Percentiles rank a stretch among this genome's conserved stretches.
Conservation (phyloP, 1,140 invertebrate species). For the Psix sp. region DNA sequence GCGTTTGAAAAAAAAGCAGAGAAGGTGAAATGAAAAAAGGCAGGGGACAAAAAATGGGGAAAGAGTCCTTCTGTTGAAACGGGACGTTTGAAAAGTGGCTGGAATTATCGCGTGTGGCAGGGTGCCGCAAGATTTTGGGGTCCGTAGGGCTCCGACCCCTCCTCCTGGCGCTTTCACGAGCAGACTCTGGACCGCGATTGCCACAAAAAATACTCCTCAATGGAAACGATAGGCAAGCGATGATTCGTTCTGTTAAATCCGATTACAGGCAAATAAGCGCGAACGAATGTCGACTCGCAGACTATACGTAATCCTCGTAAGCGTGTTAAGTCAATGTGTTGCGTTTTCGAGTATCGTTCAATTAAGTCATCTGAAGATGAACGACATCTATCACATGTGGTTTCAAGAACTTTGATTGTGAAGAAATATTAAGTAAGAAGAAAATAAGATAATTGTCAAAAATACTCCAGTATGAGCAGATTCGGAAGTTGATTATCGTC, state of each 20-base stretch:
- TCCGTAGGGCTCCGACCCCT: constrained; percentile 32
- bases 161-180: constrained; percentile 23
- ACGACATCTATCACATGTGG: background rate
- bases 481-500: too few species aligned
- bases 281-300: constrained; percentile 10
- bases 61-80: constrained; percentile 35
- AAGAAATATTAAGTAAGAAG: too few species aligned
- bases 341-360: constrained; percentile 30
- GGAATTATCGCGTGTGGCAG: constrained; percentile 71
- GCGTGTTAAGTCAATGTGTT: constrained; percentile 40
- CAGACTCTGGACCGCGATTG: constrained; percentile 41
- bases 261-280: constrained; percentile 50
- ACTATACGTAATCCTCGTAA: constrained; percentile 48
- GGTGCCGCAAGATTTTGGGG: constrained; percentile 39
- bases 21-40: constrained; percentile 48
- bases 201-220: constrained; percentile 63
- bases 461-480: too few species aligned
- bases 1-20: constrained; percentile 18
- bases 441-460: too few species aligned
- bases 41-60: constrained; percentile 48
- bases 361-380: constrained; percentile 20
- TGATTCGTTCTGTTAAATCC: constrained; percentile 60
- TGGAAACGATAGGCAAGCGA: constrained; percentile 61
- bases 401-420: too few species aligned
- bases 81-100: constrained; percentile 70